A percentile compares a stretch with the other conserved stretches of the same genome.
phyloP scores from a whole-genome alignment of 2,797 vertebrate genomes.

The Arctocebus calabarensis region DNA sequence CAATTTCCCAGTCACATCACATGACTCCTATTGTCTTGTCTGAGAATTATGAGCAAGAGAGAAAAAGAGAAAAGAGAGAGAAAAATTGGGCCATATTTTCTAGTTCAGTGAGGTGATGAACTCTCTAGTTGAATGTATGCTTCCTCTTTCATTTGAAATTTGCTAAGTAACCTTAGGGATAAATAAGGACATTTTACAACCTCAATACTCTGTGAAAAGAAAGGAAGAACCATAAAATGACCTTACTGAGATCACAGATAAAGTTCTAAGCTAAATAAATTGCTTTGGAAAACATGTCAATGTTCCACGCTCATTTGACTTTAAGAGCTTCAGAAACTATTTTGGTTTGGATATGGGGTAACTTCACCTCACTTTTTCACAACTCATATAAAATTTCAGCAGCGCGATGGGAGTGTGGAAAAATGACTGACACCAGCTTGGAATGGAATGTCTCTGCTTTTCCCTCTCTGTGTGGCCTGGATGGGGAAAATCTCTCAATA shows the following conservation, averaged over 20 bases:
- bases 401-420: accelerated
- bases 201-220: constrained; percentile 6
- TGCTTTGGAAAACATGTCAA: background rate
- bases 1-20: constrained; percentile 77
- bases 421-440: too few species aligned
- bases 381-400: background rate
- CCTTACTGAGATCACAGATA: background rate
- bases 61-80: background rate
- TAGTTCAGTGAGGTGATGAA: constrained; percentile 35
- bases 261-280: constrained; percentile 18
- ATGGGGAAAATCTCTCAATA: background rate
- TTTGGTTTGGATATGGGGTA: background rate
- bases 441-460: background rate
- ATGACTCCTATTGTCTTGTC: constrained; percentile 79
- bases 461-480: too few species aligned
- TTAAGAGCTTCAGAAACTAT: background rate
- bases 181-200: background rate
- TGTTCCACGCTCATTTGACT: background rate
- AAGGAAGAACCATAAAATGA: background rate
- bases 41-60: constrained; percentile 57
- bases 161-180: constrained; percentile 50
- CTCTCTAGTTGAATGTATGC: background rate
- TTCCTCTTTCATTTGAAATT: constrained; percentile 58
- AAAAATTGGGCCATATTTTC: constrained; percentile 69
- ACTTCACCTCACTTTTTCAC: background rate